Evolutionary conservation across 2,888 invertebrate genomes (phyloP).

Genomic region (Harpalus rufipes): DNA sequence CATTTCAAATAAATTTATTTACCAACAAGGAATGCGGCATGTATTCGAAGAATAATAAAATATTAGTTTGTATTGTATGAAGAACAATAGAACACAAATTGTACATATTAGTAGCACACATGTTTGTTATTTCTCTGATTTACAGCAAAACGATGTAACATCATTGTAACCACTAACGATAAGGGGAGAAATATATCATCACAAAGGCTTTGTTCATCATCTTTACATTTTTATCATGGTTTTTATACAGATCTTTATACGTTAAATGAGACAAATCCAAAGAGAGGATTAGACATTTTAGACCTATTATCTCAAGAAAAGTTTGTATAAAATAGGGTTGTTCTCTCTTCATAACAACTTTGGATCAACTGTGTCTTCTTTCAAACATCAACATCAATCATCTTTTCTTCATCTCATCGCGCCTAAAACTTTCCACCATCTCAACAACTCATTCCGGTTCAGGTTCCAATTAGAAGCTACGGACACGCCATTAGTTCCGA

Average conservation of each 20-base stretch:
- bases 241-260: no score
- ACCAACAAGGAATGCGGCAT: not conserved
- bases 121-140: not conserved
- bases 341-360: no score
- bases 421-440: constrained; percentile 25
- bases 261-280: no score
- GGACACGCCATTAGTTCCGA: constrained; percentile 67
- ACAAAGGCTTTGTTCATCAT: not conserved
- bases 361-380: no score
- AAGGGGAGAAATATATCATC: not conserved
- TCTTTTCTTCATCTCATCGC: not conserved
- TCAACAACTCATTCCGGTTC: constrained; percentile 10
- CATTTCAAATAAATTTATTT: not conserved
- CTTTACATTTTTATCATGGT: no score
- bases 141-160: not conserved
- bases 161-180: not conserved
- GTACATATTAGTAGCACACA: not conserved
- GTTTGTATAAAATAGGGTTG: no score
- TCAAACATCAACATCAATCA: not conserved
- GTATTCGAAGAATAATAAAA: not conserved
- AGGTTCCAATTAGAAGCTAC: constrained; percentile 56
- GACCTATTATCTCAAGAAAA: no score
- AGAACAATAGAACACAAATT: constrained; percentile 6
- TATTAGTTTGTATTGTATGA: not conserved
- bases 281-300: no score